phyloP scores from a whole-genome alignment of 2,797 vertebrate species.

The Melanotaenia nigrans region DNA sequence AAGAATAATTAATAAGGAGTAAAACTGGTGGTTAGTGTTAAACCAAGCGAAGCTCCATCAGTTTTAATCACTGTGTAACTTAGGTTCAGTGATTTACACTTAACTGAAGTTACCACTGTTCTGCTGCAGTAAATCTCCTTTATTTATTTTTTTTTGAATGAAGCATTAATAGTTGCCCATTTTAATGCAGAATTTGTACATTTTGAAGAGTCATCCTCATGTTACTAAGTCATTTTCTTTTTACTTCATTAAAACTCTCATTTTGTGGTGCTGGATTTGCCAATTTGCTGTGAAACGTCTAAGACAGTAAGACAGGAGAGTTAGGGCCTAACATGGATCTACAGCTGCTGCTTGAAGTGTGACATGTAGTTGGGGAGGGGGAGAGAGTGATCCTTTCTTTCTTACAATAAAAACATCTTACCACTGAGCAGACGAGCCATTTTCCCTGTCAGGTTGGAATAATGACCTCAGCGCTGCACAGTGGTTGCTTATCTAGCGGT shows the following conservation, averaged over 20 bases:
- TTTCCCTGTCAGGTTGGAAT: constrained; percentile 41
- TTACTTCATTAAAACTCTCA: background rate
- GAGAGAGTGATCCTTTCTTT: background rate
- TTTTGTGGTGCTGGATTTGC: background rate
- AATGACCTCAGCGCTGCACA: constrained; percentile 47
- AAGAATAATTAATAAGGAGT: background rate
- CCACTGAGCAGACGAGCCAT: constrained; percentile 6
- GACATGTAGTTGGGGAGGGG: background rate
- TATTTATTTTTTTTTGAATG: background rate
- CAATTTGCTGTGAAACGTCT: background rate
- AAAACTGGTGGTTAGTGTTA: background rate
- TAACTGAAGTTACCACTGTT: background rate
- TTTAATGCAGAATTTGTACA: background rate
- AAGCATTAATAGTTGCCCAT: background rate
- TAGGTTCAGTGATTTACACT: background rate
- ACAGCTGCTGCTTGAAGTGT: constrained; percentile 8
- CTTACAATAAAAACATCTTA: constrained; percentile 7
- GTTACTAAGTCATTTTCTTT: too few relatives aligned
- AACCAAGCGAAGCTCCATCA: background rate
- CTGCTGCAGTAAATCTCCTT: background rate
- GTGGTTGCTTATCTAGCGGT: constrained; percentile 46
- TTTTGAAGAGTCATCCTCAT: background rate
- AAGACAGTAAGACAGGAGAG: background rate
- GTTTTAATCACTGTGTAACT: background rate
- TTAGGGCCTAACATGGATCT: constrained; percentile 1